These are phyloP conservation scores for Lithophane socia DNA, from an alignment of 2,888 invertebrate genomes.

Conservation along the genomic window DNA sequence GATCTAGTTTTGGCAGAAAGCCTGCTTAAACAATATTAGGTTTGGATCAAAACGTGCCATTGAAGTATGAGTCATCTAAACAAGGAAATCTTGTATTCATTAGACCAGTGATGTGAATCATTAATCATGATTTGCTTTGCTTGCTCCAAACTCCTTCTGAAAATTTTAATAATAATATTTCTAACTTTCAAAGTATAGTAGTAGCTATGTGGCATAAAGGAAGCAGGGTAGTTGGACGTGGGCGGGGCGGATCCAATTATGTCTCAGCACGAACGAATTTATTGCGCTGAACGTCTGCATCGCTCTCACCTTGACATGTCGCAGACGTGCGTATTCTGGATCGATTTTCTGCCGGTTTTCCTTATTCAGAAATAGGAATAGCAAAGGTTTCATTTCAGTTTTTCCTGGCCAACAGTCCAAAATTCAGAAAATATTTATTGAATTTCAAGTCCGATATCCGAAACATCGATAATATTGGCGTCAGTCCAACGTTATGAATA, in stretches of 20 bases:
- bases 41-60: conserved; percentile 20
- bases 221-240: conserved; percentile 73
- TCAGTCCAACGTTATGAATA: conserved; percentile 57
- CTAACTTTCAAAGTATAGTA: conserved; percentile 56
- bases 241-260: conserved; percentile 86
- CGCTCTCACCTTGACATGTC: conserved; percentile 77
- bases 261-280: conserved; percentile 84
- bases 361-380: conserved; percentile 34
- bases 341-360: conserved; percentile 74
- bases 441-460: conserved; percentile 31
- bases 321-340: conserved; percentile 70
- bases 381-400: conserved; percentile 1
- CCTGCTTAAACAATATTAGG: conserved; percentile 18
- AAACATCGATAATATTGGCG: conserved; percentile 58
- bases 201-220: conserved; percentile 63
- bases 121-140: conserved; percentile 28
- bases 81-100: conserved; percentile 25
- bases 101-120: conserved; percentile 13
- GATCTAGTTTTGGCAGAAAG: conserved; percentile 30
- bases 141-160: conserved; percentile 33
- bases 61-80: conserved; percentile 24
- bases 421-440: conserved; percentile 27
- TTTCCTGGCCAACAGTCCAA: conserved; percentile 21
- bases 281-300: conserved; percentile 74
- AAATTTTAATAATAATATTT: conserved; percentile 25